A percentile compares a stretch with the other conserved stretches of the same genome.
These are phyloP conservation scores for Lasioglossum calceatum DNA, from an alignment of 2,888 invertebrate species.

Conservation along the genomic window DNA sequence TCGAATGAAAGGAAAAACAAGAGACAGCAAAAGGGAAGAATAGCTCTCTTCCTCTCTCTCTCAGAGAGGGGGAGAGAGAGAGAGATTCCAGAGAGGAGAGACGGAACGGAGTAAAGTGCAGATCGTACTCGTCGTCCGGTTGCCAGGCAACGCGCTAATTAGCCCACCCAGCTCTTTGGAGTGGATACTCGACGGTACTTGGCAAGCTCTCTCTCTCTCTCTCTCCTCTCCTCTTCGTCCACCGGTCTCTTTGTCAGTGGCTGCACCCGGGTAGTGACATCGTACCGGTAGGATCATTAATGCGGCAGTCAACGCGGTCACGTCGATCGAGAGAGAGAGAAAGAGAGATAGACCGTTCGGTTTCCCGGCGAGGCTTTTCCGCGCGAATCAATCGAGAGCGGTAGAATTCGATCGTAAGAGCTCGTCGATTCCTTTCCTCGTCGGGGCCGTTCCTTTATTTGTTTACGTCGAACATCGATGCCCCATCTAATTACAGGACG, in stretches of 20 bases:
- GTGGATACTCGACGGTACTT: conserved; percentile 83
- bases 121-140: conserved; percentile 81
- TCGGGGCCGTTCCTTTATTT: conserved; percentile 27
- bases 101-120: conserved; percentile 77
- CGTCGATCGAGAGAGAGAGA: conserved; percentile 7
- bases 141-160: conserved; percentile 84
- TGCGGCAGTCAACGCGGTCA: conserved; percentile 37
- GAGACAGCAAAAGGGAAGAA: conserved; percentile 7
- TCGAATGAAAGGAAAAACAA: conserved; percentile 50
- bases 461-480: conserved; percentile 37
- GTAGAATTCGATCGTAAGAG: conserved; percentile 32
- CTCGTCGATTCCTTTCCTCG: background rate
- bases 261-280: conserved; percentile 70
- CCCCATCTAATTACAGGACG: conserved; percentile 41
- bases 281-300: conserved; percentile 71
- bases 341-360: background rate
- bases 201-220: conserved; percentile 48
- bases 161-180: conserved; percentile 84
- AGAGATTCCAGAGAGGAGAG: conserved; percentile 74
- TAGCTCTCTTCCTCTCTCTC: background rate
- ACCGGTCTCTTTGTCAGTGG: conserved; percentile 40
- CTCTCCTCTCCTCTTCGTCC: background rate
- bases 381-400: conserved; percentile 35
- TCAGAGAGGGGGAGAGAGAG: conserved; percentile 51
- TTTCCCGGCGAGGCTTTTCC: background rate